Evolutionary conservation across 2,797 vertebrate species (phyloP).

Genomic region (Tapera naevia): DNA sequence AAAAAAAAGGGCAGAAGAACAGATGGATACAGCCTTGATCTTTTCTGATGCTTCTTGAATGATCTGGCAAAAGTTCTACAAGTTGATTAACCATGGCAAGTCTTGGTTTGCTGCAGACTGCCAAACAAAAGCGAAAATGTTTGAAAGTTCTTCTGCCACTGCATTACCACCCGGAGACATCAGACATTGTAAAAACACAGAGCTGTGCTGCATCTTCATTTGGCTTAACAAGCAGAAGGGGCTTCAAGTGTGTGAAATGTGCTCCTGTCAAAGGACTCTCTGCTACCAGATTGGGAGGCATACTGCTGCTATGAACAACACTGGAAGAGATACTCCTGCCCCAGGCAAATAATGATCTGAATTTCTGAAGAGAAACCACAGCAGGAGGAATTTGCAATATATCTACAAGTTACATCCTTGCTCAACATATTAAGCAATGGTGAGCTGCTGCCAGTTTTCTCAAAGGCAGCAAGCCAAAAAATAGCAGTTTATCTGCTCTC

Average conservation of each 20-base stretch:
- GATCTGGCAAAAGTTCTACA: conserved; percentile 28
- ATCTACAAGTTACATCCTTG: background rate
- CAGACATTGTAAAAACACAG: background rate
- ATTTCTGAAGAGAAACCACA: background rate
- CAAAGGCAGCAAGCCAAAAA: background rate
- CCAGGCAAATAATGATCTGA: conserved; percentile 18
- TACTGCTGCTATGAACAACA: conserved; percentile 1
- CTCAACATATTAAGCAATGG: background rate
- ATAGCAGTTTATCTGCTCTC: background rate
- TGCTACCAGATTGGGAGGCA: conserved; percentile 19
- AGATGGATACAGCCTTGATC: conserved; percentile 34
- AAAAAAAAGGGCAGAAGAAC: conserved; percentile 9
- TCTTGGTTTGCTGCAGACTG: background rate
- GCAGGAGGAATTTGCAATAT: background rate
- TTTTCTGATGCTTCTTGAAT: conserved; percentile 36
- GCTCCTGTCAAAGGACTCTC: background rate
- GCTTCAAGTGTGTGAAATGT: background rate
- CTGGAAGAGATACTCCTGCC: conserved; percentile 20
- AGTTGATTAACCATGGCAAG: background rate
- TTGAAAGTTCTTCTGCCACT: conserved; percentile 2
- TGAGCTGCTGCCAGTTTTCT: background rate
- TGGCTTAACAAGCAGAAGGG: conserved; percentile 23
- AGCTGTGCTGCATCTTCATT: conserved; percentile 12
- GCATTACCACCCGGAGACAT: background rate
- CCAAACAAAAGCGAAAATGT: background rate